phyloP scores from a whole-genome alignment of 2,888 invertebrate species.

The Andrena chrysosceles region DNA sequence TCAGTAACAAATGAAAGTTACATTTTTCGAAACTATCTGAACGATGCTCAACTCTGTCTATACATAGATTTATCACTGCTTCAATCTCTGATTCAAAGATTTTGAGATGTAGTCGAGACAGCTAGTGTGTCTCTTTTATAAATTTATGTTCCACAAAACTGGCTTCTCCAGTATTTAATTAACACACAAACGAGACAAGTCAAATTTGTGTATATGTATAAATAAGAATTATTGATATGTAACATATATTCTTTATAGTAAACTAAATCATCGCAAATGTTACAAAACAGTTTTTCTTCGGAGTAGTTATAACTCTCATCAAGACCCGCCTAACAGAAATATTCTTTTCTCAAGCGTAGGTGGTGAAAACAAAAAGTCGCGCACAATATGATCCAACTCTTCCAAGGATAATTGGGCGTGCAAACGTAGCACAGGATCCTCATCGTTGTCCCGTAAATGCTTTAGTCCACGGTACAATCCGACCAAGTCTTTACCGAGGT shows the following conservation, averaged over 20 bases:
- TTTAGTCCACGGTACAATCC: constrained; percentile 91
- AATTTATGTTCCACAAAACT: neutral
- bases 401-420: constrained; percentile 92
- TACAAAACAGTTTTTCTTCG: constrained; percentile 8
- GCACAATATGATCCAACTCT: constrained; percentile 90
- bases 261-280: constrained; percentile 25
- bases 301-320: neutral
- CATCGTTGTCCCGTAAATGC: constrained; percentile 88
- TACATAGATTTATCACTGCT: neutral
- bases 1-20: neutral
- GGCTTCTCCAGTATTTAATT: neutral
- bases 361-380: constrained; percentile 87
- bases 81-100: neutral
- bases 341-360: constrained; percentile 87
- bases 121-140: neutral
- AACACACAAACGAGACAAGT: neutral
- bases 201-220: constrained; percentile 10
- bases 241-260: constrained; percentile 46
- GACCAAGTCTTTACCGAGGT: constrained; percentile 89
- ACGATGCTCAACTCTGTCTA: neutral
- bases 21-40: neutral
- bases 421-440: constrained; percentile 89
- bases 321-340: constrained; percentile 53
- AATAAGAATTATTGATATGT: neutral
- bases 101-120: neutral